Conservation (phyloP, 2,797 vertebrate genomes). For the Scarus forsteni region DNA sequence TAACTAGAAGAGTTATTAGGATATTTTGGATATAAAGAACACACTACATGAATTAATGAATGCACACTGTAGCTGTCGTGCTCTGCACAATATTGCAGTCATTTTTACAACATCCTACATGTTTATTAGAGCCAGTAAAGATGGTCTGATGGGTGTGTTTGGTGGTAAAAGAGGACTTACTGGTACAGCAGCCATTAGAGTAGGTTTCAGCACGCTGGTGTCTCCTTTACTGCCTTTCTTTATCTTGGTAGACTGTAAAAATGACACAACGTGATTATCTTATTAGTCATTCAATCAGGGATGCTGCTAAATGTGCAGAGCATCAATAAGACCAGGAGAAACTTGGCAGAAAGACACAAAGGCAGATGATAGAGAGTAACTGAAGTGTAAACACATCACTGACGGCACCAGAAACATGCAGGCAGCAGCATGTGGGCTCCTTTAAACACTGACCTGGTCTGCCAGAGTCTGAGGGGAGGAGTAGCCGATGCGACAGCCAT, state of each 20-base stretch:
- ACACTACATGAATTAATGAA: too few species aligned
- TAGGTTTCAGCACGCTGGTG: slow-evolving; percentile 91
- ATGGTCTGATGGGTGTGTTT: background rate
- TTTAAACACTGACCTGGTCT: slow-evolving; percentile 90
- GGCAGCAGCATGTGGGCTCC: background rate
- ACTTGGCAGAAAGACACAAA: background rate
- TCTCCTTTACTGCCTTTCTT: slow-evolving; percentile 99
- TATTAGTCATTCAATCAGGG: too few species aligned
- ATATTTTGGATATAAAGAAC: too few species aligned
- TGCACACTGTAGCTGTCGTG: too few species aligned
- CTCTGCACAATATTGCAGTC: background rate
- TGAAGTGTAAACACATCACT: background rate
- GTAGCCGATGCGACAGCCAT: slow-evolving; percentile 95
- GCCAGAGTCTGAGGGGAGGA: slow-evolving; percentile 97
- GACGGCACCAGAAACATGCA: background rate
- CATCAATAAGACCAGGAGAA: background rate
- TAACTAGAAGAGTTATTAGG: too few species aligned
- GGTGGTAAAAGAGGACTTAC: slow-evolving; percentile 79
- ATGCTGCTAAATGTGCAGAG: background rate
- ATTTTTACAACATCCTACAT: background rate
- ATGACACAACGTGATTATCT: slow-evolving; percentile 6
- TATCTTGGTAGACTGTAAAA: slow-evolving; percentile 94
- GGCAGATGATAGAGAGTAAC: background rate
- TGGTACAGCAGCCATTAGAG: slow-evolving; percentile 97
- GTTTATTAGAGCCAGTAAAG: background rate